A percentile compares a stretch with the other conserved stretches of the same genome.
Conservation (phyloP, 2,113 vertebrate species). For the Limanda limanda region DNA sequence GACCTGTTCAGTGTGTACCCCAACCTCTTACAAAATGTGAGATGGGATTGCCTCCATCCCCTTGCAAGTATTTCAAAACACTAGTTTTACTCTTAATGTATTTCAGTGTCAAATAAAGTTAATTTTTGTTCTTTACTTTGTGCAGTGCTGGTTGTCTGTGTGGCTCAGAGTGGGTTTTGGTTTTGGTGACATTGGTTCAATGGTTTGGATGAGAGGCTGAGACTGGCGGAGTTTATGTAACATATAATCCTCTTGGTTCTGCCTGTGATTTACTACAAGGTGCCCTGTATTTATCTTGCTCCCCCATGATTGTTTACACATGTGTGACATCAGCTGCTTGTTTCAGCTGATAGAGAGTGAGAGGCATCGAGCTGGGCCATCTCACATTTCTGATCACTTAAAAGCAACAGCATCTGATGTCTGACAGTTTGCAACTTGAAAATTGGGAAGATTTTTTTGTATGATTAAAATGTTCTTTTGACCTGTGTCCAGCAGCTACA, state of each 20-base stretch:
- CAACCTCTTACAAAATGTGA: no score
- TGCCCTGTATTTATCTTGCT: constrained; percentile 25
- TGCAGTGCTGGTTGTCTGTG: neutral
- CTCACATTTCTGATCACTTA: neutral
- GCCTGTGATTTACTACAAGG: constrained; percentile 30
- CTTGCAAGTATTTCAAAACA: no score
- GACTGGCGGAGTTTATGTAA: constrained; percentile 27
- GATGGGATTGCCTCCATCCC: no score
- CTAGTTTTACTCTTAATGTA: neutral
- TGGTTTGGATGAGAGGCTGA: constrained; percentile 18
- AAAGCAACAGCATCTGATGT: neutral
- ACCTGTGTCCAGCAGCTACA: neutral
- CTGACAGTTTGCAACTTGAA: neutral
- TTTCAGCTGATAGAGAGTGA: neutral
- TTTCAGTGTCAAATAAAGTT: neutral
- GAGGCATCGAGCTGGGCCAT: neutral
- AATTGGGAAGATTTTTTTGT: neutral
- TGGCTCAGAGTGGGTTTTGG: constrained; percentile 14
- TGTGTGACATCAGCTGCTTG: constrained; percentile 20
- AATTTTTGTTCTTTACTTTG: neutral
- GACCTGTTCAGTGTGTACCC: no score
- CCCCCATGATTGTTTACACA: constrained; percentile 25
- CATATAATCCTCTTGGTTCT: constrained; percentile 33
- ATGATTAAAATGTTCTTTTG: no score
- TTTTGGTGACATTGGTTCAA: constrained; percentile 5